Evolutionary conservation across 2,888 invertebrate genomes (phyloP).

Genomic region (Ryuthela nishihirai): DNA sequence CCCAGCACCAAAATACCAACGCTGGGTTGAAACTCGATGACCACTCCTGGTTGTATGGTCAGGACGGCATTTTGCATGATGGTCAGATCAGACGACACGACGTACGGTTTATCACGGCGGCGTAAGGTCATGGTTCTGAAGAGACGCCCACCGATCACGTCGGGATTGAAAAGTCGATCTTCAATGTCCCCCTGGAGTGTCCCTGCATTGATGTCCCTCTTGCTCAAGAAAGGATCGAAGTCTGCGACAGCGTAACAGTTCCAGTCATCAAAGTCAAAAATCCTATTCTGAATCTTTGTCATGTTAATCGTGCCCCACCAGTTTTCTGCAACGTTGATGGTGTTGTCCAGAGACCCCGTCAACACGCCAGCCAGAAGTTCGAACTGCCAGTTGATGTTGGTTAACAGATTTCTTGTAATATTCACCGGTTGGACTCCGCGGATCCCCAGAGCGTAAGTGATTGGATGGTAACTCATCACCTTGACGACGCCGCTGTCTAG

Average conservation of each 20-base stretch:
- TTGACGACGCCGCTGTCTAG: slow-evolving; percentile 50
- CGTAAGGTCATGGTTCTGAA: slow-evolving; percentile 62
- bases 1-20: slow-evolving; percentile 94
- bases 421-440: slow-evolving; percentile 92
- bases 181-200: slow-evolving; percentile 17
- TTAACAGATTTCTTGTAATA: slow-evolving; percentile 82
- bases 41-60: slow-evolving; percentile 80
- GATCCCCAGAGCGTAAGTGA: slow-evolving; percentile 83
- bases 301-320: slow-evolving; percentile 91
- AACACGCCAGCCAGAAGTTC: slow-evolving; percentile 81
- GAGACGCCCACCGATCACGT: slow-evolving; percentile 70
- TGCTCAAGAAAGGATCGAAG: slow-evolving; percentile 69
- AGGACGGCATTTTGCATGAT: slow-evolving; percentile 91
- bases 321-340: slow-evolving; percentile 83
- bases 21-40: slow-evolving; percentile 90
- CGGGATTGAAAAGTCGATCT: slow-evolving; percentile 44
- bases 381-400: slow-evolving; percentile 69
- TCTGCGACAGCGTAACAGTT: slow-evolving; percentile 93
- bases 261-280: slow-evolving; percentile 99
- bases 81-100: slow-evolving; percentile 84
- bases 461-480: slow-evolving; percentile 50
- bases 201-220: slow-evolving; percentile 28
- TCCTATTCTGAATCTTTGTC: slow-evolving; percentile 68
- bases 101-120: slow-evolving; percentile 66
- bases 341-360: slow-evolving; percentile 81